Percentiles rank a stretch among this genome's conserved stretches.
Conservation (phyloP, 2,888 invertebrate species). For the Ormyrus rosae region DNA sequence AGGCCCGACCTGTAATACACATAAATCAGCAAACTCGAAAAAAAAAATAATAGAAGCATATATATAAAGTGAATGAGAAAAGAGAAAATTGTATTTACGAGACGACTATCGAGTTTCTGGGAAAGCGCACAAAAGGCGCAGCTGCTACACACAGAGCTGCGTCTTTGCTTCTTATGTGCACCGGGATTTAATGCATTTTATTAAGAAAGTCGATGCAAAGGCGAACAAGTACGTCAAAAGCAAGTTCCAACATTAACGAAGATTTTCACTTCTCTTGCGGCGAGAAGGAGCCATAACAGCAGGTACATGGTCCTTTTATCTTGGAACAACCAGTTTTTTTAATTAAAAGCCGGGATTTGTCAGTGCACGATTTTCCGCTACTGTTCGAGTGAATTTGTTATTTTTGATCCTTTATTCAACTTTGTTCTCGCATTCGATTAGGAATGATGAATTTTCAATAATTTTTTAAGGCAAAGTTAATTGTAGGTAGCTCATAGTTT, state of each 20-base stretch:
- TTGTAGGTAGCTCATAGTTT: slow-evolving; percentile 18
- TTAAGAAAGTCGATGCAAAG: slow-evolving; percentile 47
- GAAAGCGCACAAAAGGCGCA: slow-evolving; percentile 20
- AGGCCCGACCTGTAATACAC: background rate
- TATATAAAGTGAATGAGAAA: background rate
- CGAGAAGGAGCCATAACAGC: slow-evolving; percentile 70
- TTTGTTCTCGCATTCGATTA: background rate
- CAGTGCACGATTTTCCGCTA: slow-evolving; percentile 45
- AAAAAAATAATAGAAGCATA: background rate
- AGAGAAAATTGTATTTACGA: background rate
- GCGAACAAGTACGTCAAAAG: slow-evolving; percentile 40
- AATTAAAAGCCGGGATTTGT: slow-evolving; percentile 29
- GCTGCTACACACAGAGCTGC: slow-evolving; percentile 22
- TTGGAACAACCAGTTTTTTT: slow-evolving; percentile 46
- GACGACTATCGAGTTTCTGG: slow-evolving; percentile 10
- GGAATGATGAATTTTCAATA: background rate
- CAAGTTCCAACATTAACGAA: slow-evolving; percentile 64
- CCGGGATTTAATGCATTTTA: slow-evolving; percentile 36
- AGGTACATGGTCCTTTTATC: slow-evolving; percentile 66
- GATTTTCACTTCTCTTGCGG: slow-evolving; percentile 69
- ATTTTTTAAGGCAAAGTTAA: background rate
- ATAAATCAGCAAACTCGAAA: background rate
- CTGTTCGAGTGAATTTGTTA: slow-evolving; percentile 26
- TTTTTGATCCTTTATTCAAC: background rate
- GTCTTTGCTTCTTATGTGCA: slow-evolving; percentile 44